Base-by-base conservation (phyloP, 2,797 vertebrate genomes). In the Hypotaenidia okinawae region DNA sequence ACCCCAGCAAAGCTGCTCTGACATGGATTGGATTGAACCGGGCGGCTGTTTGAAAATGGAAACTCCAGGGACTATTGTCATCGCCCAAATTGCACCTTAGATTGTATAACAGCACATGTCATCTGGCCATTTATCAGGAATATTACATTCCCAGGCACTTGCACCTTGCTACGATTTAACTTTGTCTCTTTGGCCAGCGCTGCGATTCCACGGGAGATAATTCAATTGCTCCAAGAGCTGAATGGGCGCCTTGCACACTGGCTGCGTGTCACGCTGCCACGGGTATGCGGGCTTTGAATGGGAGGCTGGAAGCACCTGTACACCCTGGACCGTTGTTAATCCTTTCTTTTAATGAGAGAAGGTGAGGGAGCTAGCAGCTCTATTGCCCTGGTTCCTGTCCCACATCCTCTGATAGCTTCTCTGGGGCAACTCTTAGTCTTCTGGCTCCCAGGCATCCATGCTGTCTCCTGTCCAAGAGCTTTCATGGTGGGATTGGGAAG, bases 61-160 rank as follows among this genome's bases (percentile, higher is more conserved):
- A 98, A 95, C 97, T 97, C 97, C 92, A 78, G 95, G 93, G 96
- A 97, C 96, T 97, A 96, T 97, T 97, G 97, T 98, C 97, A 97
- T 97, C 89, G 90, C 70, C 92, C 95, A 96, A 97, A 97, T 97
- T 97, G 92, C 96, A 97, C 94, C 93, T 96, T 97, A 86, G 95
- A 97, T 96, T 92, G 77, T 97, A 24, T 97, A 97, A 96, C 96
- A 96, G 89, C 94, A 90, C 94, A 90, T 95, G 96, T 91, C 91
- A 96, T 73, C 94, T 86, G 95, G 79, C 96, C 96, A 90, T 97
- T 97, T 97, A 95, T 97, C 97, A 97, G 97, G 96, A 97, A 97
- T 98, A 97, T 97, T 98, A 95, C 97, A 97, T 97, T 97, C 89
- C 95, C 91, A 79, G 97, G 92, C 95, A 87, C 93, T 96, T 97